Evolutionary conservation across 1,140 invertebrate genomes (phyloP), one percentile per base, ranked within the genome.

Genomic region (Drosophila nebulosa): DNA sequence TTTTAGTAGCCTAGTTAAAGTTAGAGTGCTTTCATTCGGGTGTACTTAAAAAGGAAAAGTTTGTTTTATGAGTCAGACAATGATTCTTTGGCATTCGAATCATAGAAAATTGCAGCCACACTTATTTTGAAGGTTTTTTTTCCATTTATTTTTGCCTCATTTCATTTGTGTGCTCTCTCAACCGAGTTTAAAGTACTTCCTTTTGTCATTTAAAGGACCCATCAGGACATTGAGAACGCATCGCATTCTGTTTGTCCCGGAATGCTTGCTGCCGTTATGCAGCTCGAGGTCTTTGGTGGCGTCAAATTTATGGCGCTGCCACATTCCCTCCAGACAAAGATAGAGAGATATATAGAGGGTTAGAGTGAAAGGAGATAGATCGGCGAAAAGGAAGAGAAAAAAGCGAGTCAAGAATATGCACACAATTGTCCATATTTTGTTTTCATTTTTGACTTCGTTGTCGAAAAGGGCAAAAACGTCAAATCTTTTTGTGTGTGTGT

Each of bases 201-300:
- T 50, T 10, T 14, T 7, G 50, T 14, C 52, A 14, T 21, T 27
- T 21, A 59, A 27, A 22, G 39, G 12, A 42, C 26, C 57, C 58
- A 32, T 52, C 66, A 56, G 59, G 42, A 59, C 24, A 70, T 72
- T 32, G 52, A 73, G 39, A 46, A 46, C 18, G 39, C 39, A 46
- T 46, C 60, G 70, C 70, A 73, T 65, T 73, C 73, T 73, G 70
- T 73, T 73, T 73, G 39, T 46, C 39, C 39, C 39, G 39, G 39
- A 46, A 46, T 46, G 39, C 39, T 46, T 32, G 10, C 10, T 32
- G 30, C 10, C 30, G 69, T 69, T 59, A 24, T 32, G 69, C 60
- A 73, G 72, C 69, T 69, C 70, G 73, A 72, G 73, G 70, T 69
- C 72, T 69, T 72, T 73, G 42, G 53, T 69, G 70, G 70, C 70